Conservation (phyloP, 1,140 invertebrate species). For the Drosophila fuyamai region DNA sequence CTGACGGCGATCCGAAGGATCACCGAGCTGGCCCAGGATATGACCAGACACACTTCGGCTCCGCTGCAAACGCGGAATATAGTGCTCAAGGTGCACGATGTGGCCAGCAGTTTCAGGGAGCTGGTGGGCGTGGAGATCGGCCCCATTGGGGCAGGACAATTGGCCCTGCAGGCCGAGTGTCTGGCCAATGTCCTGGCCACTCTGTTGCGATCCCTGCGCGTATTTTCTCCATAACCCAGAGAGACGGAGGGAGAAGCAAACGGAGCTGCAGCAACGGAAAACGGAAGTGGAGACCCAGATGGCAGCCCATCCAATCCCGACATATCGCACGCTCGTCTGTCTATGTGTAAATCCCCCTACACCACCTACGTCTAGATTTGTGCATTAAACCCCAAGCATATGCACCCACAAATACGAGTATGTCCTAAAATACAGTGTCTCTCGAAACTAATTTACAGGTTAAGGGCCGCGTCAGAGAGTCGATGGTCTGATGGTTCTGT, state of each 20-base stretch:
- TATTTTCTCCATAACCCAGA: conserved; percentile 89
- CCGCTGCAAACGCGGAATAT: conserved; percentile 92
- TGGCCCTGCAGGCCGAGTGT: conserved; percentile 91
- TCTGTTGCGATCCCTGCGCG: conserved; percentile 91
- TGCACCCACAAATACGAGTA: conserved; percentile 4
- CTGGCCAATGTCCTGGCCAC: conserved; percentile 92
- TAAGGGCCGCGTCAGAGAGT: conserved; percentile 70
- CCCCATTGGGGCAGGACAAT: conserved; percentile 86
- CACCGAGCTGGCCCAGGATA: conserved; percentile 89
- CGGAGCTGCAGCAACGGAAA: background rate
- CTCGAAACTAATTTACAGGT: conserved; percentile 75
- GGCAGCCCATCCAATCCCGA: conserved; percentile 33
- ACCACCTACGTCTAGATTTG: conserved; percentile 56
- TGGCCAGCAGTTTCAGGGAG: conserved; percentile 91
- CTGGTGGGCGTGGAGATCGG: conserved; percentile 88
- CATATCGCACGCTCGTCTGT: conserved; percentile 62
- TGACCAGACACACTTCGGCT: conserved; percentile 90
- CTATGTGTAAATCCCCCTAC: conserved; percentile 55
- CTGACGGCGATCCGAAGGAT: conserved; percentile 88
- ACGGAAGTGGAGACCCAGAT: background rate
- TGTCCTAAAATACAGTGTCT: conserved; percentile 17
- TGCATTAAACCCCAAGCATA: conserved; percentile 13
- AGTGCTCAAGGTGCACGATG: conserved; percentile 91
- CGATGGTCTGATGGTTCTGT: conserved; percentile 59
- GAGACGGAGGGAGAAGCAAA: conserved; percentile 11